Conservation (phyloP, 1,140 invertebrate genomes). For the Conopomorpha cramerella region DNA sequence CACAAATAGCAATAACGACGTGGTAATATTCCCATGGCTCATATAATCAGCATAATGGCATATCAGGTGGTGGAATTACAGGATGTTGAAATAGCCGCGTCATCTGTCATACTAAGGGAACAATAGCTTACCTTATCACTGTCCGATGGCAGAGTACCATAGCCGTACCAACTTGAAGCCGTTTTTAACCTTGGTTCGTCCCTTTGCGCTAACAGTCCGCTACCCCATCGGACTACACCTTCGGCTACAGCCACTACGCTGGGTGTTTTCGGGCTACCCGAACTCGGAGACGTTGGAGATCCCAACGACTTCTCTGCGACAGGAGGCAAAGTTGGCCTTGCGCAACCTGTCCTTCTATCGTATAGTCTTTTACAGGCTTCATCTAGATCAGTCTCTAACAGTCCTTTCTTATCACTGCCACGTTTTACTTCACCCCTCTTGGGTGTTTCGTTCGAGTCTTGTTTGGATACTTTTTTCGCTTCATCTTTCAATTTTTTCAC, state of each 20-base stretch:
- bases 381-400: slow-evolving; percentile 39
- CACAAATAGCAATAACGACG: no score
- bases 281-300: slow-evolving; percentile 14
- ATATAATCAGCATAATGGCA: no score
- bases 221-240: slow-evolving; percentile 46
- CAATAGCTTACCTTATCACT: slow-evolving; percentile 45
- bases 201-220: slow-evolving; percentile 39
- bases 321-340: slow-evolving; percentile 34
- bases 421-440: slow-evolving; percentile 24
- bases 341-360: slow-evolving; percentile 39
- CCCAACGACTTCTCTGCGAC: slow-evolving; percentile 34
- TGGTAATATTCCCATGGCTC: no score
- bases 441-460: slow-evolving; percentile 11
- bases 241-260: slow-evolving; percentile 44
- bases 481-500: slow-evolving; percentile 34
- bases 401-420: slow-evolving; percentile 44
- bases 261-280: slow-evolving; percentile 30
- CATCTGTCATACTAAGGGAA: no score
- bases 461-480: slow-evolving; percentile 26
- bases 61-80: no score
- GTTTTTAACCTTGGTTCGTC: slow-evolving; percentile 52
- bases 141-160: slow-evolving; percentile 40
- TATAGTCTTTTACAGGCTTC: slow-evolving; percentile 43
- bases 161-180: slow-evolving; percentile 50
- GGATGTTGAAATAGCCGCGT: no score